A percentile compares a stretch with the other conserved stretches of the same genome.
Conservation (phyloP, 2,797 vertebrate species). For the Sparidentex hasta region DNA sequence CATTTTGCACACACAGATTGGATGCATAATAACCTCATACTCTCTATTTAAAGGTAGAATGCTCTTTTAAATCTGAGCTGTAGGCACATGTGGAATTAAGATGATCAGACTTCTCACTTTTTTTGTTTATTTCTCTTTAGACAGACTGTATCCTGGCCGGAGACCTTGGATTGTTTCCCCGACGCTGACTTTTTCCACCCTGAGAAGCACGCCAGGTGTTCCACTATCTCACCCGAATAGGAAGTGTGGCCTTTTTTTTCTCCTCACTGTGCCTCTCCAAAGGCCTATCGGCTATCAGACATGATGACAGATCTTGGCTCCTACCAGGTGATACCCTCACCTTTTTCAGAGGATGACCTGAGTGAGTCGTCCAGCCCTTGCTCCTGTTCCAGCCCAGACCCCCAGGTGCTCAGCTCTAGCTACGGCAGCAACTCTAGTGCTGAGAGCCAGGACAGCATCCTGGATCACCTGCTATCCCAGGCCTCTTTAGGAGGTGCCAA, state of each 20-base stretch:
- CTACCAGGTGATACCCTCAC: slow-evolving; percentile 92
- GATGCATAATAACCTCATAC: background rate
- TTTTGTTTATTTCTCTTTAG: slow-evolving; percentile 54
- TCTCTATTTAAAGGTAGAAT: background rate
- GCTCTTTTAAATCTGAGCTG: slow-evolving; percentile 3
- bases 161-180: slow-evolving; percentile 65
- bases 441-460: slow-evolving; percentile 92
- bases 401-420: slow-evolving; percentile 92
- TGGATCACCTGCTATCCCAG: slow-evolving; percentile 94
- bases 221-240: slow-evolving; percentile 37
- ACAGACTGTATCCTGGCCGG: slow-evolving; percentile 41
- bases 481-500: slow-evolving; percentile 84
- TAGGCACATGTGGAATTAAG: background rate
- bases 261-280: slow-evolving; percentile 72
- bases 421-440: slow-evolving; percentile 88
- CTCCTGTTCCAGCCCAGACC: slow-evolving; percentile 94
- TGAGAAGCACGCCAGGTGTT: slow-evolving; percentile 57
- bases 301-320: slow-evolving; percentile 88
- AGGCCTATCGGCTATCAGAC: slow-evolving; percentile 83
- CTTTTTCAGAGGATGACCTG: slow-evolving; percentile 92
- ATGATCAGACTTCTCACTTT: slow-evolving; percentile 29
- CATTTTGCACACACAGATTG: background rate
- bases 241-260: slow-evolving; percentile 79
- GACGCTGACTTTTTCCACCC: slow-evolving; percentile 26
- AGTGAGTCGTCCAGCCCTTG: slow-evolving; percentile 94